Percentiles rank a stretch among this genome's conserved stretches.
Conservation (phyloP, 2,888 invertebrate species). For the Dermolepida albohirtum region DNA sequence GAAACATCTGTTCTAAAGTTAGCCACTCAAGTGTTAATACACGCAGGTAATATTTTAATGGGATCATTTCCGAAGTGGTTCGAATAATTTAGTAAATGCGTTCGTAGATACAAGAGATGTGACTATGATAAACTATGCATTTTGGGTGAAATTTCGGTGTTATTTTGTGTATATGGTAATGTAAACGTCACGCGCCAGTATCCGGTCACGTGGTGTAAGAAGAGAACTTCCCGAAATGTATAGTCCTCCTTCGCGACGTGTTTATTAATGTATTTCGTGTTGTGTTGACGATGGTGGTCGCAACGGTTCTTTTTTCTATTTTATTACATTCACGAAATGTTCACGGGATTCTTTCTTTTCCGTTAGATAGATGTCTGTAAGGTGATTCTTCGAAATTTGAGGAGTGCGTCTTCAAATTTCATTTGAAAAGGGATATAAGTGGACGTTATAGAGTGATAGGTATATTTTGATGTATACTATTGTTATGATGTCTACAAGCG, state of each 20-base stretch:
- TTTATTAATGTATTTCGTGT: constrained; percentile 32
- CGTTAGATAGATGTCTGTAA: constrained; percentile 4
- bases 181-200: constrained; percentile 14
- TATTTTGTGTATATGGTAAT: constrained; percentile 16
- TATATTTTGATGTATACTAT: background rate
- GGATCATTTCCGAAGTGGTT: constrained; percentile 22
- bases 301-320: constrained; percentile 20
- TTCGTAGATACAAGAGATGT: background rate
- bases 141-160: constrained; percentile 18
- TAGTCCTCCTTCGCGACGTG: constrained; percentile 24
- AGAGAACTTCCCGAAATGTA: constrained; percentile 17
- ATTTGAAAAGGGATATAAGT: constrained; percentile 6
- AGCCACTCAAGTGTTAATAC: constrained; percentile 43
- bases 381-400: constrained; percentile 21
- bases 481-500: too few relatives aligned
- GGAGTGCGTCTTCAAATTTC: constrained; percentile 30
- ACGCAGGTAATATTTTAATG: constrained; percentile 42
- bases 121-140: background rate
- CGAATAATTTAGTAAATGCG: constrained; percentile 13
- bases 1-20: constrained; percentile 42
- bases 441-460: background rate
- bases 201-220: constrained; percentile 31
- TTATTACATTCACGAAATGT: constrained; percentile 24
- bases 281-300: constrained; percentile 12
- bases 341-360: constrained; percentile 7